Conservation (phyloP, 1,140 invertebrate genomes). For the Thereuonema tuberculata region DNA sequence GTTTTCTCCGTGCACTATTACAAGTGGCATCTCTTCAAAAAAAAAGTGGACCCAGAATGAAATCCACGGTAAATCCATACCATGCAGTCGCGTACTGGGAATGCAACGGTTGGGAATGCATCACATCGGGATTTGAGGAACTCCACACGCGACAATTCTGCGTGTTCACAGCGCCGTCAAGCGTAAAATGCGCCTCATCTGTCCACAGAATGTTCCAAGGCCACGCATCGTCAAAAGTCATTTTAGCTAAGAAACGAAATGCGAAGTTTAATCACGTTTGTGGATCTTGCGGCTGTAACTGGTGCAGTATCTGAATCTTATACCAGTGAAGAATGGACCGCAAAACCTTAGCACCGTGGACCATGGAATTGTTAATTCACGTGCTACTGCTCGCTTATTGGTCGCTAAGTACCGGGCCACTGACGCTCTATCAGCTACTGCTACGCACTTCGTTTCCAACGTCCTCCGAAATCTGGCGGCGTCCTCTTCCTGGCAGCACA, state of each 20-base stretch:
- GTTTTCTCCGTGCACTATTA: too few species aligned
- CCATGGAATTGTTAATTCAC: background rate
- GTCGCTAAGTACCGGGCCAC: background rate
- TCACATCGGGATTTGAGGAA: background rate
- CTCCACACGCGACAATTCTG: too few species aligned
- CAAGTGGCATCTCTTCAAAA: too few species aligned
- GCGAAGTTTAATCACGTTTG: background rate
- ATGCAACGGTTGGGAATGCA: constrained; percentile 2
- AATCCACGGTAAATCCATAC: constrained; percentile 7
- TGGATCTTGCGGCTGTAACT: background rate
- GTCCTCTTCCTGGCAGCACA: constrained; percentile 8
- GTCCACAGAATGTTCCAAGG: constrained; percentile 1
- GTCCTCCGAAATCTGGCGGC: constrained; percentile 3
- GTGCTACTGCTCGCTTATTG: constrained; percentile 2
- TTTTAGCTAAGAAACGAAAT: background rate
- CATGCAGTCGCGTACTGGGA: background rate
- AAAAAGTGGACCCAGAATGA: constrained; percentile 4
- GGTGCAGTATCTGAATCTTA: constrained; percentile 6
- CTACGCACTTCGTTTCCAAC: background rate
- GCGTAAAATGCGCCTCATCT: constrained; percentile 1
- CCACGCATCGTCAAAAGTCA: constrained; percentile 2
- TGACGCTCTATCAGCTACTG: constrained; percentile 4
- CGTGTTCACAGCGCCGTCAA: constrained; percentile 7
- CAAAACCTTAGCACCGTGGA: constrained; percentile 5
- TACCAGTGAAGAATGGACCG: constrained; percentile 2